Evolutionary conservation across 1,140 invertebrate genomes (phyloP), one percentile per base, ranked within the genome.

Genomic region (Zaprionus kolodkinae): DNA sequence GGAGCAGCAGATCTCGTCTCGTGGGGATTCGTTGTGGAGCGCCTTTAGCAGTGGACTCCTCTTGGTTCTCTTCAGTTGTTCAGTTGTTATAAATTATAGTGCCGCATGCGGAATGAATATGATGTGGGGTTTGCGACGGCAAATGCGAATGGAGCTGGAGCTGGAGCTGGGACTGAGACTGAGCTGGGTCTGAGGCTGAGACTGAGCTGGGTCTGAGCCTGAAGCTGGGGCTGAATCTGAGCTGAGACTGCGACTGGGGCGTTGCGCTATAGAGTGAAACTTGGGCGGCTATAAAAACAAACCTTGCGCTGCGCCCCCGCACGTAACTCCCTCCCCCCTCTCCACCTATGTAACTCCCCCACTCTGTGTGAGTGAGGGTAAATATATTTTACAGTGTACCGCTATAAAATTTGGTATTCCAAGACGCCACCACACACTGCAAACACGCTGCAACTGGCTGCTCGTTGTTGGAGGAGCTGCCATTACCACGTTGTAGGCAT

Each of bases 81-180:
- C 72, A 88, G 83, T 88, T 87, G 86, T 90, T 90, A 90, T 90
- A 90, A 90, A 90, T 90, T 90, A 90, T 90, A 90, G 86, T 90
- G 86, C 81, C 87, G 86, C 86, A 90, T 86, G 78, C 86, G 74
- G 78, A 71, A 79, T 82, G 83, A 79, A 87, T 87, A 71, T 68
- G 64, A 35, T 43, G n/a, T 7, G 9, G 40, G 57, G 36, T 9
- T n/a, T 30, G 35, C 30, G 56, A 59, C 17, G 38, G 38, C 38
- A 40, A 40, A 40, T 40, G 38, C 38, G 38, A 40, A 21, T 45
- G 57, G 7, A 1, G 12, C 13, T 2, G 12, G 40, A 17, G 25
- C 2, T 10, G 21, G 60, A 30, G 6, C 27, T 3, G 21, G 13
- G 12, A 30, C 35, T 21, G 21, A 2, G 21, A 5, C 15, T 27